Base-by-base conservation (phyloP, 2,113 vertebrate genomes). In the Hypomesus transpacificus region DNA sequence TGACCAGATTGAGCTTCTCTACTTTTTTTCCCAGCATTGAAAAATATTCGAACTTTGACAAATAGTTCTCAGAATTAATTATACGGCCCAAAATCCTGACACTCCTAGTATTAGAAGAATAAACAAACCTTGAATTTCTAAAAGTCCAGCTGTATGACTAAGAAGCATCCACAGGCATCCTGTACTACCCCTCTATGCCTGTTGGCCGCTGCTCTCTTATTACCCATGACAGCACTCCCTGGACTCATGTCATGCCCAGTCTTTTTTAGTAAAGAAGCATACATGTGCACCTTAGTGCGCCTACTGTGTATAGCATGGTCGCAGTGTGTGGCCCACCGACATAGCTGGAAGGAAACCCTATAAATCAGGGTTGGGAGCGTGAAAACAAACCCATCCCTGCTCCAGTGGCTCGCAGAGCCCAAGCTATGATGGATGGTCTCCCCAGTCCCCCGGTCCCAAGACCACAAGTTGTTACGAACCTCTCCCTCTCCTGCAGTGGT, bases 361-460 rank as follows among this genome's bases (percentile, higher is more conserved):
- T 81, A 62, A 77, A 73, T 80, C 58, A 66, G 20, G 34, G 59
- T 63, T 58, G 21, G 13, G 57, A 51, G 66, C 69, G 54, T 58
- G 24, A 75, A 80, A 85, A 79, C 71, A 78, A 81, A 76, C 68
- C 24, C 39, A 46, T 51, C 66, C 39, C 22, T 4, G 53, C 59
- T 63, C 18, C 53, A 17, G n/a, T 61, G 64, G 26, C 73, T 52
- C 60, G 26, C 39, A 22, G 9, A 28, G 11, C 39, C 6, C 20
- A 62, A 16, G 53, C 31, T 14, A 58, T 63, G 79, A 77, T 66
- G 24, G 20, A 79, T 61, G 8, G 52, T 58, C 56, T 1, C 24
- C 31, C 39, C 59, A 14, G 39, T 68, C 69, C 22, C 65, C n/a
- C 34, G 20, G 63, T 13, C 63, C 31, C n/a, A 21, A 59, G 9